These are phyloP conservation scores for Bombus waltoni DNA, from an alignment of 1,140 invertebrate genomes.

Conservation along the genomic window DNA sequence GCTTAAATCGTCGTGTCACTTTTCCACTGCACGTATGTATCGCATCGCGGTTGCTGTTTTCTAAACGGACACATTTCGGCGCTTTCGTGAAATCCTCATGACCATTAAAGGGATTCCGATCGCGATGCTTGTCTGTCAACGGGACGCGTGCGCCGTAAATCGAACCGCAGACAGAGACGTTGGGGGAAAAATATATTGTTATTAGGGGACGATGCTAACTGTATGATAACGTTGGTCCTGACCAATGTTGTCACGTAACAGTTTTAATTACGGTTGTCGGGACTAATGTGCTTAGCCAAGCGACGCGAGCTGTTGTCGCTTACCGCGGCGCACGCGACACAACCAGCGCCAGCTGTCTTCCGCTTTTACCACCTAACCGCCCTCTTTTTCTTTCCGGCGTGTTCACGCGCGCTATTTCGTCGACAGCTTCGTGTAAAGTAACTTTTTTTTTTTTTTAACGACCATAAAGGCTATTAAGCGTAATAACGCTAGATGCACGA, in stretches of 20 bases:
- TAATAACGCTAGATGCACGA: not conserved
- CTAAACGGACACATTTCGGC: not conserved
- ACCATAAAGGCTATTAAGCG: slow-evolving; percentile 10
- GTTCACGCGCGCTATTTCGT: slow-evolving; percentile 17
- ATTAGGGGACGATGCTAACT: slow-evolving; percentile 44
- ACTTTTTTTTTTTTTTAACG: slow-evolving; percentile 31
- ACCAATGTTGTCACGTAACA: slow-evolving; percentile 63
- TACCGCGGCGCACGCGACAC: slow-evolving; percentile 63
- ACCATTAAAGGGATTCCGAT: slow-evolving; percentile 1
- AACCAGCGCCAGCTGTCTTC: slow-evolving; percentile 61
- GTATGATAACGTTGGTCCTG: slow-evolving; percentile 17
- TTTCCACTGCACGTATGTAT: not conserved
- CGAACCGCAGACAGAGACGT: not conserved
- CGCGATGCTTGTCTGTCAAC: not conserved
- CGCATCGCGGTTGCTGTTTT: not conserved
- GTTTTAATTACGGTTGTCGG: slow-evolving; percentile 68
- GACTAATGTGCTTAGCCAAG: slow-evolving; percentile 67
- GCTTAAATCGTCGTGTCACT: not conserved
- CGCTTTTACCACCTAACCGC: slow-evolving; percentile 31
- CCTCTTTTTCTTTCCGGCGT: slow-evolving; percentile 6
- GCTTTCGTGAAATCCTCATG: no score
- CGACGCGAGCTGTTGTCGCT: slow-evolving; percentile 64
- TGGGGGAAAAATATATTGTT: slow-evolving; percentile 40
- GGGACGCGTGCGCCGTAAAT: slow-evolving; percentile 20
- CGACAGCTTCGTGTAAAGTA: slow-evolving; percentile 25